A percentile compares a stretch with the other conserved stretches of the same genome.
phyloP scores from a whole-genome alignment of 2,113 vertebrate genomes.

The Calidris pugnax region DNA sequence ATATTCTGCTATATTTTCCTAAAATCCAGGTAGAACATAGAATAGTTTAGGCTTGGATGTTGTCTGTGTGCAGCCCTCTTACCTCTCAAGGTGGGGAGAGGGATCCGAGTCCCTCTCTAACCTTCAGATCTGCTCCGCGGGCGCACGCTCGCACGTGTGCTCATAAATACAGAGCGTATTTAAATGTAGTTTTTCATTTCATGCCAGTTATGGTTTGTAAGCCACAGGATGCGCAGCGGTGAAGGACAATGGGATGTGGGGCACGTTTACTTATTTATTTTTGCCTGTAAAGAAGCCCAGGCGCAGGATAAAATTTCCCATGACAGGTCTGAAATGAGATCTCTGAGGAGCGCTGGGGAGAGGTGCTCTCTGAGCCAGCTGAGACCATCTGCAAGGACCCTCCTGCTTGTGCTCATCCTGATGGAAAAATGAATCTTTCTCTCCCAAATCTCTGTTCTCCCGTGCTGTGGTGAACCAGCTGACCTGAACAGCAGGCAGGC shows the following conservation, averaged over 20 bases:
- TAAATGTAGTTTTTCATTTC: background rate
- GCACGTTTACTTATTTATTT: conserved; percentile 14
- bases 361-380: background rate
- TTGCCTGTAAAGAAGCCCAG: background rate
- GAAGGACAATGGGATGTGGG: background rate
- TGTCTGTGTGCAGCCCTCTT: background rate
- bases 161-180: background rate
- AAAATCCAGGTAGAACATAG: background rate
- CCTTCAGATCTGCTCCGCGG: background rate
- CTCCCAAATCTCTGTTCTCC: background rate
- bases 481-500: background rate
- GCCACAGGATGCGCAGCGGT: accelerated
- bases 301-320: conserved; percentile 33
- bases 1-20: background rate
- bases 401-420: background rate
- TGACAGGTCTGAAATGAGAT: conserved; percentile 52
- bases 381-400: accelerated
- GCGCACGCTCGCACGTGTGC: background rate
- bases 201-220: background rate
- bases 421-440: background rate
- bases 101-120: background rate
- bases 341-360: background rate
- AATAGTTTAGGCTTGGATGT: background rate
- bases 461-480: background rate
- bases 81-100: accelerated